Base-by-base conservation (phyloP, 2,113 vertebrate species). In the Willisornis vidua region DNA sequence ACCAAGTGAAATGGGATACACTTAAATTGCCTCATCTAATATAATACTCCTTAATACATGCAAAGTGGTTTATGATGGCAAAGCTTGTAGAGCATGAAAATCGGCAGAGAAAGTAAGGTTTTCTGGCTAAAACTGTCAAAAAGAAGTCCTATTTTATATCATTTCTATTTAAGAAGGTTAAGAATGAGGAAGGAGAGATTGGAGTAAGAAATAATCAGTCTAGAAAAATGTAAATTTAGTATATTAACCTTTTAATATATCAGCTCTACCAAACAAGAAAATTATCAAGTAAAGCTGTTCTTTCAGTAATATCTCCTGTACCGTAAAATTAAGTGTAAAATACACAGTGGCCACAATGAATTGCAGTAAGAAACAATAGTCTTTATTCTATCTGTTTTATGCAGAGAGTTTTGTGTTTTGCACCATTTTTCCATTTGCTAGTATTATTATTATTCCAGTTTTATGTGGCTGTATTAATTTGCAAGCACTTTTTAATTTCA, bases 31-130 rank as follows among this genome's bases (percentile, higher is more conserved):
- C 80, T 94, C 95, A 80, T 96, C 94, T 91, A 94, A 94, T 94
- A 84, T 83, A 97, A 96, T 93, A 79, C 87, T 91, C 87, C 19
- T 93, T 97, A 97, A 95, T 97, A 97, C 93, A 98, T 94, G 94
- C 90, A 96, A 78, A 96, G 76, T 97, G 91, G 93, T 93, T 98
- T 97, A 87, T 96, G 81, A 95, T 94, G 86, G 78, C 90, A 95
- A 86, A 97, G 87, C 94, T 97, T 93, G 84, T 91, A 97, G 78
- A 95, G 87, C 93, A 85, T 96, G 86, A 94, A 96, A 97, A 97
- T 96, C 51, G 0, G 37, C 43, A 77, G 48, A 35, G 45, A 95
- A 89, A 88, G 85, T 57, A 72, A 85, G 65, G 67, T 92, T 96
- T 96, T 96, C 75, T 95, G 75, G 86, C 61, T 93, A 73, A 95